Base-by-base conservation (phyloP, 2,797 vertebrate genomes). In the Chloroceryle inda region DNA sequence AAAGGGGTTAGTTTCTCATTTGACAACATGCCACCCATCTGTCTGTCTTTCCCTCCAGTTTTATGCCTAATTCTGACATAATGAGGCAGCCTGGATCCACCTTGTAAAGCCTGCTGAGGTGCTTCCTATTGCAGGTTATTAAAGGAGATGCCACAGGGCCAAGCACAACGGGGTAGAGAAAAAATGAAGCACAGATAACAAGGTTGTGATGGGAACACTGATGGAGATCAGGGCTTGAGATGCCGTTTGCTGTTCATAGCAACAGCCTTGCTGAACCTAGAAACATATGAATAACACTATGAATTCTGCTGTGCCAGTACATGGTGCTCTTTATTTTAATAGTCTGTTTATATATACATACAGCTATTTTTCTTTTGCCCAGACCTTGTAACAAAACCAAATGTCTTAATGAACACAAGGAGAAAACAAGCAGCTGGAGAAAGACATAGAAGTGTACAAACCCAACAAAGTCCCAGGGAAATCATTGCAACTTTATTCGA, bases 281-380 rank as follows among this genome's bases (percentile, higher is more conserved):
- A 83, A 97, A 94, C 61, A 68, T 58, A 64, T 55, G 86, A 92
- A 72, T 45, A 94, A 68, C 68, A 35, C 92, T 42, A 74, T 0
- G 4, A 75, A 58, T 68, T 87, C 84, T 77, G 79, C 81, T 94
- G 61, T 77, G 92, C 88, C 81, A 93, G 94, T 85, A 95, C 92
- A 91, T 72, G 91, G 56, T 87, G 89, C 86, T 96, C 86, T 92
- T 77, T 89, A 74, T 87, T 97, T 96, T 82, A 94, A 95, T 49
- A 71, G 87, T 24, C 81, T 95, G 68, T 93, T 97, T 94, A 91
- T 91, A 96, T 95, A 93, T 93, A 88, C 76, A 91, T 95, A 91
- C 78, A 88, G 84, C 44, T 93, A 93, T 92, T 94, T 96, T 93
- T 88, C 78, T 38, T 91, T 74, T 95, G 62, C 84, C 53, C 64